Evolutionary conservation across 2,113 vertebrate species (phyloP).

Genomic region (Varanus komodoensis): DNA sequence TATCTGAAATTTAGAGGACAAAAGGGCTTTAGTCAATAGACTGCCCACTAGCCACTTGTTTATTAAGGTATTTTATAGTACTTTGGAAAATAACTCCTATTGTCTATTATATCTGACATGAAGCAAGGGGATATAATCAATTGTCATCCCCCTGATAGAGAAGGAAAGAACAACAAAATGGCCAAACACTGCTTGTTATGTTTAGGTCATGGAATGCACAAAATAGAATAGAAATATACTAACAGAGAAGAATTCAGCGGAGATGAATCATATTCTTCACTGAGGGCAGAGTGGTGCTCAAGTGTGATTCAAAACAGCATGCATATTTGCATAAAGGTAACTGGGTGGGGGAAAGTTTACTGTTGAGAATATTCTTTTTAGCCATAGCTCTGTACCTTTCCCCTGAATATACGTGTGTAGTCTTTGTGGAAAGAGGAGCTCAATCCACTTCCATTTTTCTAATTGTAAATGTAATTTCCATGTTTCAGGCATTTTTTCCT

Average conservation of each 20-base stretch:
- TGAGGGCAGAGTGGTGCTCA: background rate
- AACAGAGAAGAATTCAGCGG: background rate
- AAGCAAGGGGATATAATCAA: background rate
- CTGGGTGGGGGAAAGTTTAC: background rate
- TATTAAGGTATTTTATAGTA: slow-evolving; percentile 21
- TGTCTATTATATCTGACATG: background rate
- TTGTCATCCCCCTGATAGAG: background rate
- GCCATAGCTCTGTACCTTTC: background rate
- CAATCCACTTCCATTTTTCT: too few species aligned
- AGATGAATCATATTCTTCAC: background rate
- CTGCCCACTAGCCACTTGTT: background rate
- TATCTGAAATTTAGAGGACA: background rate
- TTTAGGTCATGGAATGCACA: background rate
- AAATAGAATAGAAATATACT: background rate
- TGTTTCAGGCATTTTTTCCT: background rate
- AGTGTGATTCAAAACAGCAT: background rate
- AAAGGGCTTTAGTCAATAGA: background rate
- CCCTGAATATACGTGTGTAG: background rate
- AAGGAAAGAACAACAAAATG: background rate
- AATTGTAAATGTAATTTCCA: too few species aligned
- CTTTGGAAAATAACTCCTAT: background rate
- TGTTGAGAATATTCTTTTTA: background rate
- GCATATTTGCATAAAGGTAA: background rate
- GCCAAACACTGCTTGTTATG: background rate
- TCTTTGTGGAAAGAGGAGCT: background rate